Evolutionary conservation across 2,888 invertebrate genomes (phyloP), one percentile per base, ranked within the genome.

Genomic region (Idaea biselata): DNA sequence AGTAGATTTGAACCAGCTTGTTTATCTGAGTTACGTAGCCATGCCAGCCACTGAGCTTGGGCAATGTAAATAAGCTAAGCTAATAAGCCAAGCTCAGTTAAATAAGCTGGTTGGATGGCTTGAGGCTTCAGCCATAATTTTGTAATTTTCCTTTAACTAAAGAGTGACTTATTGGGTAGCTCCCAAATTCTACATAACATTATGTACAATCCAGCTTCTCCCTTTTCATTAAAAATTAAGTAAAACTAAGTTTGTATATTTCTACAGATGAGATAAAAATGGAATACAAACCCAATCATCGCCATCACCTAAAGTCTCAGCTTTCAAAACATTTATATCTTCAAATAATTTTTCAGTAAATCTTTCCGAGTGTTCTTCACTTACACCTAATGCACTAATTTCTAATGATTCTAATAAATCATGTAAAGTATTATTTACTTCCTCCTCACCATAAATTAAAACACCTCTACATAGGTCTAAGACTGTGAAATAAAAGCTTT

Each of bases 271-370:
- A 44, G 7, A 44, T 44, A 55, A 16, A 17, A 55, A 3, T 17
- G 53, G 1, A 53, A 7, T 63, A 79, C 77, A 72, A 69, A 88
- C 89, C 82, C 83, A 72, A 63, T 77, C 71, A 58, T 80, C 73
- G 16, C 80, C 71, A 18, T 72, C 67, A 63, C 75, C 70, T 33
- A 72, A 63, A 25, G 83, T 68, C 55, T 76, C 76, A 14, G 71
- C 63, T 66, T 81, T 81, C 55, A 89, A 61, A 17, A 79, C 60
- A 58, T 76, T 71, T 65, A 88, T 81, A 63, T 73, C 76, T 58
- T 69, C 64, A 77, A 87, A 89, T 59, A 94, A 89, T 64, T 90
- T 86, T 67, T 93, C 83, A 61, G 86, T 87, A 18, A 94, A 92
- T 62, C 84, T 83, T 63, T 89, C 91, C 18, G 82, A 84, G 63